Evolutionary conservation across 2,113 vertebrate species (phyloP).

Genomic region (Epinephelus moara): DNA sequence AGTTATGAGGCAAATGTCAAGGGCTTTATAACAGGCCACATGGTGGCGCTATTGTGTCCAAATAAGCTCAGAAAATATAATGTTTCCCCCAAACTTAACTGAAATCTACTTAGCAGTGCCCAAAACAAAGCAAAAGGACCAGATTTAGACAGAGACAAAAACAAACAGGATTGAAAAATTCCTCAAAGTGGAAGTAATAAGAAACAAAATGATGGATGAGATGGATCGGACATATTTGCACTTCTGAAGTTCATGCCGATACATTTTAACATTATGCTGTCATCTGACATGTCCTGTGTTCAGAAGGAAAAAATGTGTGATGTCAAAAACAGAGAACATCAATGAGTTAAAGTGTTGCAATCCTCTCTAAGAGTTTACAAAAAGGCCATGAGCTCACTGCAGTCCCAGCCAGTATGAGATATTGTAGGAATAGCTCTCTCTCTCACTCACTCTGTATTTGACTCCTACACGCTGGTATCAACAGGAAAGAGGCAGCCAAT

Average conservation of each 20-base stretch:
- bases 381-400: conserved; percentile 37
- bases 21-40: neutral
- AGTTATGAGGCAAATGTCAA: neutral
- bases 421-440: conserved; percentile 45
- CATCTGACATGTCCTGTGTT: neutral
- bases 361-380: conserved; percentile 34
- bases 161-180: neutral
- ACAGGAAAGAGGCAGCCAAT: conserved; percentile 82
- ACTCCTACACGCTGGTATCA: conserved; percentile 79
- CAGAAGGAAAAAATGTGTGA: neutral
- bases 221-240: neutral
- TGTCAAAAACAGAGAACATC: neutral
- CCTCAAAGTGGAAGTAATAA: neutral
- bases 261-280: neutral
- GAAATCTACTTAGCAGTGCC: neutral
- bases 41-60: neutral
- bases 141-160: neutral
- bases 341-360: neutral
- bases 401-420: conserved; percentile 20
- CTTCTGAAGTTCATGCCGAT: neutral
- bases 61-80: neutral
- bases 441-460: conserved; percentile 53
- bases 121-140: neutral
- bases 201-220: neutral
- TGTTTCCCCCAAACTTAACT: neutral